These are phyloP conservation scores for Peromyscus maniculatus DNA, from an alignment of 2,113 vertebrate species.

Conservation along the genomic window DNA sequence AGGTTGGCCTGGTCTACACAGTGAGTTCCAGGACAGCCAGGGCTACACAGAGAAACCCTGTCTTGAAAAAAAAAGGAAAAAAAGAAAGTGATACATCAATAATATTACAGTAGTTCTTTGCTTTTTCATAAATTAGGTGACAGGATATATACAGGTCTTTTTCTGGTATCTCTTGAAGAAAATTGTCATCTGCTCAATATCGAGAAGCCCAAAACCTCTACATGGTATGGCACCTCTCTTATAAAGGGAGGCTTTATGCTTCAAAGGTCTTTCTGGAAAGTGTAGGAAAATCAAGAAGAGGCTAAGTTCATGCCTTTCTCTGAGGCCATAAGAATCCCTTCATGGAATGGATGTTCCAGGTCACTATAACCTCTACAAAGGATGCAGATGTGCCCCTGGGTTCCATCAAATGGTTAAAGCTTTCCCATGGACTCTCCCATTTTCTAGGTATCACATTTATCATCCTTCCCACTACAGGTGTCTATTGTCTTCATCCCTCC, in stretches of 20 bases:
- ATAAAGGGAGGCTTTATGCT: conserved; percentile 43
- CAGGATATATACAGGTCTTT: background rate
- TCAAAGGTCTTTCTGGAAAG: conserved; percentile 21
- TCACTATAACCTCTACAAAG: background rate
- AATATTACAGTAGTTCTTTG: background rate
- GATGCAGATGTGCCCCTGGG: background rate
- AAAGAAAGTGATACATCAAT: background rate
- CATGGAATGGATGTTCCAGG: background rate
- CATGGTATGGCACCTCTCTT: conserved; percentile 33
- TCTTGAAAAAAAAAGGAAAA: background rate
- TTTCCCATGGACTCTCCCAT: background rate
- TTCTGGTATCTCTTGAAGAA: conserved; percentile 26
- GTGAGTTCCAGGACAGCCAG: background rate
- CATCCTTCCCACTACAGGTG: background rate
- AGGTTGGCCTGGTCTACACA: background rate
- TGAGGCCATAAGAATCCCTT: background rate
- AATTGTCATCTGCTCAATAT: conserved; percentile 20
- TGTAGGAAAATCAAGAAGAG: conserved; percentile 15
- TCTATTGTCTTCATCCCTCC: background rate
- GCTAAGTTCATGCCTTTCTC: background rate
- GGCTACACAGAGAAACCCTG: background rate
- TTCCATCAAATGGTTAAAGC: background rate
- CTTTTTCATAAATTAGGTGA: conserved; percentile 23
- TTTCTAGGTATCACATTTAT: background rate
- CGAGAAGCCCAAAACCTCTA: conserved; percentile 3